Percentiles rank a stretch among this genome's conserved stretches.
These are phyloP conservation scores for Porites evermanni DNA, from an alignment of 92 coral and sea anemone species.

Conservation along the genomic window DNA sequence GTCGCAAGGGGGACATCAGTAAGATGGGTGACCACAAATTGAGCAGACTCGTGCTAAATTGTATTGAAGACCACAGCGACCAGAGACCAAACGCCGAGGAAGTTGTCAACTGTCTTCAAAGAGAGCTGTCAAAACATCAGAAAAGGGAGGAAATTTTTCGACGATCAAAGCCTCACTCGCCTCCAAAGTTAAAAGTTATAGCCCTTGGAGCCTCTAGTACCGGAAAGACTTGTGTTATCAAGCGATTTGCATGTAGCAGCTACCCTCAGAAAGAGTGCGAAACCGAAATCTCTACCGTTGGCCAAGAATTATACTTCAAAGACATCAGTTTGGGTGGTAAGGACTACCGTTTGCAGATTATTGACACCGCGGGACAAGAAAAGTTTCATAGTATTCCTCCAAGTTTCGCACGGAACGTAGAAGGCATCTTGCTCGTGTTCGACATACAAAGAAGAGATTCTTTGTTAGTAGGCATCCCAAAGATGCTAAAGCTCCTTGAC, in stretches of 20 bases:
- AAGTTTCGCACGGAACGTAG: neutral
- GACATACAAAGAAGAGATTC: neutral
- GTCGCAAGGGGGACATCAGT: neutral
- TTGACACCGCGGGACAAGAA: neutral
- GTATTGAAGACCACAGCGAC: neutral
- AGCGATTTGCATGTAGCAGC: neutral
- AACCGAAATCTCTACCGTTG: neutral
- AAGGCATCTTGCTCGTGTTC: slow-evolving; percentile 4
- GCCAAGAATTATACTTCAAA: neutral
- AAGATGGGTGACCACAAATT: slow-evolving; percentile 11
- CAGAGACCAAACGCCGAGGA: neutral
- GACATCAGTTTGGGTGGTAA: neutral
- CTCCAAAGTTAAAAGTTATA: neutral
- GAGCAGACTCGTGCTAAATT: neutral
- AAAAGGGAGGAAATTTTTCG: neutral
- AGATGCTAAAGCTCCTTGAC: neutral
- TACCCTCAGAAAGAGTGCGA: neutral
- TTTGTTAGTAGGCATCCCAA: neutral
- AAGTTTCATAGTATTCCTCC: neutral
- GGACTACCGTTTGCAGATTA: neutral
- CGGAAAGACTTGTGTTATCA: slow-evolving; percentile 2
- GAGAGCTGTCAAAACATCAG: neutral
- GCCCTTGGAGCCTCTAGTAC: neutral
- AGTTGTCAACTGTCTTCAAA: neutral
- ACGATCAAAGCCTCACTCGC: neutral